These are phyloP conservation scores for Carduelis carduelis DNA, from an alignment of 2,797 vertebrate species.

Conservation along the genomic window DNA sequence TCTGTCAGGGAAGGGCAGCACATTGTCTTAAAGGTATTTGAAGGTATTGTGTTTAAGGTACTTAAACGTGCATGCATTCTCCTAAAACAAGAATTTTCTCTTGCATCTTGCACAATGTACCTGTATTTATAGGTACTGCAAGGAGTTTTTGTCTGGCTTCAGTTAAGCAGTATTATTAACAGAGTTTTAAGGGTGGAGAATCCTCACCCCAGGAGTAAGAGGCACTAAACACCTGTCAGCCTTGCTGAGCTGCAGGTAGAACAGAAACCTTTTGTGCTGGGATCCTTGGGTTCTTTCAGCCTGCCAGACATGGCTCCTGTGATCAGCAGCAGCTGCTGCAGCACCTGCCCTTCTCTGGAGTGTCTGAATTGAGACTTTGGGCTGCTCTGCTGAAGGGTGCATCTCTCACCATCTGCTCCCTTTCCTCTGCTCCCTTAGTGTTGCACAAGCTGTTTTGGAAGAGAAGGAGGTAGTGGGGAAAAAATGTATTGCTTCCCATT, in stretches of 20 bases:
- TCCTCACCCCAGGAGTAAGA: neutral
- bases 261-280: neutral
- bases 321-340: neutral
- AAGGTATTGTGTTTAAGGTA: neutral
- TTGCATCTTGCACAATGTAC: neutral
- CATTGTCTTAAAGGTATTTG: neutral
- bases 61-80: neutral
- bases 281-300: neutral
- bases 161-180: neutral
- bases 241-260: neutral
- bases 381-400: neutral
- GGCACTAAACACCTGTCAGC: neutral
- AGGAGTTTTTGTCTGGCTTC: neutral
- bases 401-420: neutral
- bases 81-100: neutral
- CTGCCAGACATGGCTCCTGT: neutral
- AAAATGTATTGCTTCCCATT: neutral
- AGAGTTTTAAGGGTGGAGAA: neutral
- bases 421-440: neutral
- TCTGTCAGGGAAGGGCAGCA: neutral
- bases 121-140: neutral
- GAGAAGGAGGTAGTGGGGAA: neutral
- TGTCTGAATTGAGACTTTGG: neutral
- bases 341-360: neutral
- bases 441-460: neutral